Percentiles rank a stretch among this genome's conserved stretches.
Conservation (phyloP, 2,888 invertebrate species). For the Drosophila rubida region DNA sequence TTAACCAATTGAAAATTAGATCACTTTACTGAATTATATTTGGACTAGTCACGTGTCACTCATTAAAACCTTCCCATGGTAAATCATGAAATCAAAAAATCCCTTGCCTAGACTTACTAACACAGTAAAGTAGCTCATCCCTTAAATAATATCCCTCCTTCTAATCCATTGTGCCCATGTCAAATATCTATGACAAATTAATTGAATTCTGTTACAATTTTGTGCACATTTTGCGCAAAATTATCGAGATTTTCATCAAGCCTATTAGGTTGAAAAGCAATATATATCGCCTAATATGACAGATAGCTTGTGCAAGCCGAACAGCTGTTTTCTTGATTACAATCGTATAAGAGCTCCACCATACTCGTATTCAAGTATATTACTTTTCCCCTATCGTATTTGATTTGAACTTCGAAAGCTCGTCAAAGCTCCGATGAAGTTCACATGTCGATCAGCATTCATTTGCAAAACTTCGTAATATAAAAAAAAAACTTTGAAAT, state of each 20-base stretch:
- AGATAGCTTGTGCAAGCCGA: slow-evolving; percentile 43
- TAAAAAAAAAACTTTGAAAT: no score
- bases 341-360: neutral
- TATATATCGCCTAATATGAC: slow-evolving; percentile 60
- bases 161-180: slow-evolving; percentile 39
- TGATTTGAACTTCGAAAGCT: no score
- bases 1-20: slow-evolving; percentile 1
- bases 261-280: slow-evolving; percentile 55
- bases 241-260: slow-evolving; percentile 27
- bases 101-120: slow-evolving; percentile 29
- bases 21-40: neutral
- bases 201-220: slow-evolving; percentile 64
- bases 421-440: no score
- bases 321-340: slow-evolving; percentile 51
- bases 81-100: slow-evolving; percentile 29
- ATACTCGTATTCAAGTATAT: no score
- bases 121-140: slow-evolving; percentile 17
- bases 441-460: no score
- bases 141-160: slow-evolving; percentile 4
- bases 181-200: slow-evolving; percentile 74
- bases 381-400: no score
- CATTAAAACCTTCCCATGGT: slow-evolving; percentile 44
- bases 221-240: slow-evolving; percentile 43
- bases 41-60: slow-evolving; percentile 35
- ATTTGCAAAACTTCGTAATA: no score